phyloP scores from a whole-genome alignment of 2,888 invertebrate species.

The Cancer borealis region DNA sequence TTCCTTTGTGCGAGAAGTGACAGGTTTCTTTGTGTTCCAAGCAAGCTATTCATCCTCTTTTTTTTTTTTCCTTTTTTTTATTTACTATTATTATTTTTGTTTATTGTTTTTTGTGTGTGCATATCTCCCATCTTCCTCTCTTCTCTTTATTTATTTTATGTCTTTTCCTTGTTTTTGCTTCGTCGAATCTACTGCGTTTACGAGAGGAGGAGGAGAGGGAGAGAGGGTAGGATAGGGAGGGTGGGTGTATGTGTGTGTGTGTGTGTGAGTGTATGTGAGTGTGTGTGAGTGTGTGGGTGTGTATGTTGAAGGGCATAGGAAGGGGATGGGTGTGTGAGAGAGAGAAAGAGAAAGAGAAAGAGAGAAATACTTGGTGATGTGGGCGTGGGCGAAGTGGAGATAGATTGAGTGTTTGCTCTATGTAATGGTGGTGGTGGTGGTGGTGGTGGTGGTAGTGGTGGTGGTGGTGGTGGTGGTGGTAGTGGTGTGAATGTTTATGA shows the following conservation, averaged over 20 bases:
- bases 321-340: conserved; percentile 11
- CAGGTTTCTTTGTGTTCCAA: neutral
- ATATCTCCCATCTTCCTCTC: neutral
- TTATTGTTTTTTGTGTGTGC: neutral
- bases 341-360: conserved; percentile 1
- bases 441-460: neutral
- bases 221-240: neutral
- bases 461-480: neutral
- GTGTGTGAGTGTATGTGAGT: too few relatives aligned
- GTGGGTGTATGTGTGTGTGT: neutral
- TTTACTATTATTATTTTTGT: neutral
- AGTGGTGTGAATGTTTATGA: neutral
- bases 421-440: conserved; percentile 12
- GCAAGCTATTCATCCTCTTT: neutral
- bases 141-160: neutral
- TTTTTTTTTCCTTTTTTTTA: neutral
- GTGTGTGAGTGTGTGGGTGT: neutral
- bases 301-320: neutral
- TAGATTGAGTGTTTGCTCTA: neutral
- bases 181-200: neutral
- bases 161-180: neutral
- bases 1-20: neutral
- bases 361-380: neutral
- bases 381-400: conserved; percentile 13
- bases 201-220: neutral